Percentiles rank a stretch among this genome's conserved stretches.
phyloP scores from a whole-genome alignment of 2,888 invertebrate genomes.

The Apodemia zela region DNA sequence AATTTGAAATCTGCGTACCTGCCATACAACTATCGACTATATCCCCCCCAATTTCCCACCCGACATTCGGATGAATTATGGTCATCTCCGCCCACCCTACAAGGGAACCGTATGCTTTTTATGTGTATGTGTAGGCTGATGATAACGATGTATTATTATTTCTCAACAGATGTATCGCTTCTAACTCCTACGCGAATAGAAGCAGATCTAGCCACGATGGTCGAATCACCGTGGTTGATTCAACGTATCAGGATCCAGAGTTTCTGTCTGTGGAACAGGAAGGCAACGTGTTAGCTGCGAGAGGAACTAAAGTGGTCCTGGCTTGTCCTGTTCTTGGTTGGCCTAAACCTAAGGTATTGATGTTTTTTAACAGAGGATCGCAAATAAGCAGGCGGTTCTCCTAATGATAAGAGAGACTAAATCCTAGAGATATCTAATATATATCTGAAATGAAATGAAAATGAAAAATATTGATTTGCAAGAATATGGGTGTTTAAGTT shows the following conservation, averaged over 20 bases:
- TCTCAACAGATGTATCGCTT: conserved; percentile 64
- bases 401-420: no score
- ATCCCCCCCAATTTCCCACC: no score
- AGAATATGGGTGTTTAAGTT: no score
- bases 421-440: no score
- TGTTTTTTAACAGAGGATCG: background rate
- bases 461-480: no score
- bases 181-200: conserved; percentile 60
- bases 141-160: background rate
- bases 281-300: conserved; percentile 48
- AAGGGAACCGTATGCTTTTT: no score
- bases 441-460: no score
- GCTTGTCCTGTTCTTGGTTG: conserved; percentile 82
- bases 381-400: no score
- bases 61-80: no score
- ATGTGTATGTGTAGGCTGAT: background rate
- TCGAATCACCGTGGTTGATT: conserved; percentile 52
- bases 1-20: no score
- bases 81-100: no score
- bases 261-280: conserved; percentile 43
- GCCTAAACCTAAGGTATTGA: conserved; percentile 77
- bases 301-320: conserved; percentile 71
- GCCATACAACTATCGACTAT: no score
- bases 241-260: conserved; percentile 34
- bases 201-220: conserved; percentile 65